Base-by-base conservation (phyloP, 2,888 invertebrate genomes). In the Caenorhabditis imperialis region DNA sequence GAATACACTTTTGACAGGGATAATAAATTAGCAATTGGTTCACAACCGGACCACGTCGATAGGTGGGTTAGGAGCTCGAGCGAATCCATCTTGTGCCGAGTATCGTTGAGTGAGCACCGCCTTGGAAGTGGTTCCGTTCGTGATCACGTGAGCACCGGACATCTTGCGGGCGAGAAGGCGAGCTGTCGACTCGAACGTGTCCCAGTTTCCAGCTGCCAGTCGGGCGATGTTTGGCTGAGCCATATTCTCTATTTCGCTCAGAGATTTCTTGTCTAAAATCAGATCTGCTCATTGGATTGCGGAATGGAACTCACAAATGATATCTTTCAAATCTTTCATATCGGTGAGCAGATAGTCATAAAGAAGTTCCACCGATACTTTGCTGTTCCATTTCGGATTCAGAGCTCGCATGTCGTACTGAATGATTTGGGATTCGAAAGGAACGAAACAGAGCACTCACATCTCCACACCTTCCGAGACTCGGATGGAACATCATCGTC, bases 401-500 rank as follows among this genome's bases (percentile, higher is more conserved):
- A 55, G 10, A 23, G 42, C 44, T 7, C 55, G 42, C 20, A 55
- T 5, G 16, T 55, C 55, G 18, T 30, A 55, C 55, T 55, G 55
- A 3, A 55, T 16, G 25, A 20, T 7, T 53, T 3, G 16, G 23
- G 14, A 16, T 27, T 25, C 22, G 53, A 25, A 22, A 2, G 3
- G 22, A 23, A 37, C 37, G n/a, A 18, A 18, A 5, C 40, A 8
- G 18, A 14, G 8, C 35, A 57, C 62, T 27, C 23, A 74, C 74
- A 16, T 45, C 37, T 62, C 98, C 98, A 91, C 96, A 96, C 89
- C 95, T 95, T 91, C 97, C 97, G 89, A 99, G 97, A 91, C 98
- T 99, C 92, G 97, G 97, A 90, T 99, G 98, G 90, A 98, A 99
- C 90, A 99, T 98, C 88, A 97, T 92, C 79, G 98, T 99, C 79